Evolutionary conservation across 2,888 invertebrate genomes (phyloP).

Genomic region (Crepidodera aurea): DNA sequence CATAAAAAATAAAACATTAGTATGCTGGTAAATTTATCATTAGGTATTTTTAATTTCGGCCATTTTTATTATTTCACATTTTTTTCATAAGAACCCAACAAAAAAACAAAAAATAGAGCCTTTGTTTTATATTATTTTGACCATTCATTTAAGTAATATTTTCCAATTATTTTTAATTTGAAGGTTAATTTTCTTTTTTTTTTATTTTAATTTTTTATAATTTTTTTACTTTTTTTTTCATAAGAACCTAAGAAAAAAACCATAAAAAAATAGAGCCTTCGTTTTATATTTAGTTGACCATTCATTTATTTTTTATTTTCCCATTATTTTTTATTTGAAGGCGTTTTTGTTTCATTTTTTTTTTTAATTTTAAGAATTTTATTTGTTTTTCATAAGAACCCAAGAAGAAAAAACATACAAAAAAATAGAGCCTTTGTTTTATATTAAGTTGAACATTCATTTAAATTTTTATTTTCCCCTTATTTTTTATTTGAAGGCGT

Average conservation of each 20-base stretch:
- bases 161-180: background rate
- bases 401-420: too few species aligned
- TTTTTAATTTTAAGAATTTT: background rate
- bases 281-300: constrained; percentile 11
- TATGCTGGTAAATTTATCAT: too few species aligned
- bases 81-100: too few species aligned
- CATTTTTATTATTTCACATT: too few species aligned
- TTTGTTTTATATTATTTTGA: too few species aligned
- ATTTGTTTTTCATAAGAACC: background rate
- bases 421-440: too few species aligned
- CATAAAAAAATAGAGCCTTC: constrained; percentile 21
- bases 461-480: background rate
- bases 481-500: background rate
- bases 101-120: too few species aligned
- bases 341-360: constrained; percentile 7
- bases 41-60: too few species aligned
- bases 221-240: background rate
- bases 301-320: background rate
- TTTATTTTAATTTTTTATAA: constrained; percentile 7
- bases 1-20: too few species aligned
- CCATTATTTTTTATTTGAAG: constrained; percentile 4
- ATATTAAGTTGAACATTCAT: too few species aligned
- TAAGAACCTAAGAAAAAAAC: constrained; percentile 14
- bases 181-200: background rate
- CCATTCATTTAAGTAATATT: background rate